These are phyloP conservation scores for Hydrophis major DNA, from an alignment of 2,797 vertebrate species.

Conservation along the genomic window DNA sequence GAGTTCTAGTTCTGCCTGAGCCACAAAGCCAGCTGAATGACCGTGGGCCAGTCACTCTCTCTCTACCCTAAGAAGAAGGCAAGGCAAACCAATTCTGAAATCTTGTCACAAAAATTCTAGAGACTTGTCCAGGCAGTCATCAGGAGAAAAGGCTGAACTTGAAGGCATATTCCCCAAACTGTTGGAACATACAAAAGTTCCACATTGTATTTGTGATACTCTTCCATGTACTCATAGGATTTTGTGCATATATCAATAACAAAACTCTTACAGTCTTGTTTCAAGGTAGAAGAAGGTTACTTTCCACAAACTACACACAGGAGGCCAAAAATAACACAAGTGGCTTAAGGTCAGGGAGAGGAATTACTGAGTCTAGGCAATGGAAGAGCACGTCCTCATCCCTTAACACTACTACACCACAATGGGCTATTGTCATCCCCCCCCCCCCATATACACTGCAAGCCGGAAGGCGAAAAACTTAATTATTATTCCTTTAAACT, in stretches of 20 bases:
- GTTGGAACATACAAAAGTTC: not conserved
- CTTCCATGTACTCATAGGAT: not conserved
- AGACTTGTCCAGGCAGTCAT: not conserved
- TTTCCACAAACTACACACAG: not conserved
- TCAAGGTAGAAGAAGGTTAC: not conserved
- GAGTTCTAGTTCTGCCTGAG: not conserved
- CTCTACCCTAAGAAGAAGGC: not conserved
- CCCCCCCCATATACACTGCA: not conserved
- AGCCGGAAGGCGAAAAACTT: slow-evolving; percentile 17
- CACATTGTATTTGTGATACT: not conserved
- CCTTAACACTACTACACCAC: not conserved
- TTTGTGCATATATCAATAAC: not conserved
- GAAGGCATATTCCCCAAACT: not conserved
- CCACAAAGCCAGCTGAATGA: not conserved
- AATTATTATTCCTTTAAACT: not conserved
- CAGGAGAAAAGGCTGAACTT: not conserved
- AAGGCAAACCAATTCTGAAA: not conserved
- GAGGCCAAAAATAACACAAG: not conserved
- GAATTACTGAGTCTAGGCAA: not conserved
- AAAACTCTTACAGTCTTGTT: not conserved
- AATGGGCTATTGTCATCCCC: not conserved
- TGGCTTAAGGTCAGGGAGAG: not conserved
- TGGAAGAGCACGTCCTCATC: not conserved
- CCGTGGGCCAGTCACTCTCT: not conserved
- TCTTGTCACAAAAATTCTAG: not conserved